Evolutionary conservation across 2,888 invertebrate genomes (phyloP).

Genomic region (Stenchaetothrips biformis): DNA sequence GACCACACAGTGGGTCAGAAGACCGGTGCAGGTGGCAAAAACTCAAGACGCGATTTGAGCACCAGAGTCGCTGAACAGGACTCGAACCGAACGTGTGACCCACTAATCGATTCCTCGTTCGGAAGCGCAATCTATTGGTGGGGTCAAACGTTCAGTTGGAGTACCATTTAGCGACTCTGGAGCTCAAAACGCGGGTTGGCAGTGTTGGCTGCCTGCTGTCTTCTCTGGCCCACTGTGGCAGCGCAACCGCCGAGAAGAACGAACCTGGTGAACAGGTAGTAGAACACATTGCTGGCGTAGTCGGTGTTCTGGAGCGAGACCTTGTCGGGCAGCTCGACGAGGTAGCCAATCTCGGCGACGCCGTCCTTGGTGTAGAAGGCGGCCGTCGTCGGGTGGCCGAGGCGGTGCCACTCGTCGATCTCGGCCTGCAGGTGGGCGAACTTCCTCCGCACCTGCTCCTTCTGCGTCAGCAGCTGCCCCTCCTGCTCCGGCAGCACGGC

Average conservation of each 20-base stretch:
- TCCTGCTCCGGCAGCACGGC: background rate
- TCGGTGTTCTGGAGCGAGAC: background rate
- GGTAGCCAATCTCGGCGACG: conserved; percentile 35
- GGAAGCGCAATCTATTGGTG: too few species aligned
- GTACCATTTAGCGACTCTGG: too few species aligned
- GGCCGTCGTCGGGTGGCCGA: background rate
- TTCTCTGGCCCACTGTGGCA: too few species aligned
- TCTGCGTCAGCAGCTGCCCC: background rate
- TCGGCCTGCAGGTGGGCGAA: background rate
- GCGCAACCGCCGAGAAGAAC: too few species aligned
- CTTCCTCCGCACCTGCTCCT: background rate
- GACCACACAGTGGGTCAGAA: background rate
- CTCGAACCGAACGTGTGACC: too few species aligned
- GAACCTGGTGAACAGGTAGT: conserved; percentile 59
- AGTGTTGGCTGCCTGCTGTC: too few species aligned
- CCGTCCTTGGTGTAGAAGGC: conserved; percentile 29
- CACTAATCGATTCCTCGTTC: too few species aligned
- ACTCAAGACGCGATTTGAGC: too few species aligned
- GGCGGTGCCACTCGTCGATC: background rate
- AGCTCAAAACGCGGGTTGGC: too few species aligned
- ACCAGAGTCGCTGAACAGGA: too few species aligned
- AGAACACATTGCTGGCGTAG: conserved; percentile 51
- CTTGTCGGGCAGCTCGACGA: conserved; percentile 51
- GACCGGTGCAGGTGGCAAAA: too few species aligned
- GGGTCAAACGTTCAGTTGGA: too few species aligned